Base-by-base conservation (phyloP, 2,113 vertebrate genomes). In the Herpailurus yagouaroundi region DNA sequence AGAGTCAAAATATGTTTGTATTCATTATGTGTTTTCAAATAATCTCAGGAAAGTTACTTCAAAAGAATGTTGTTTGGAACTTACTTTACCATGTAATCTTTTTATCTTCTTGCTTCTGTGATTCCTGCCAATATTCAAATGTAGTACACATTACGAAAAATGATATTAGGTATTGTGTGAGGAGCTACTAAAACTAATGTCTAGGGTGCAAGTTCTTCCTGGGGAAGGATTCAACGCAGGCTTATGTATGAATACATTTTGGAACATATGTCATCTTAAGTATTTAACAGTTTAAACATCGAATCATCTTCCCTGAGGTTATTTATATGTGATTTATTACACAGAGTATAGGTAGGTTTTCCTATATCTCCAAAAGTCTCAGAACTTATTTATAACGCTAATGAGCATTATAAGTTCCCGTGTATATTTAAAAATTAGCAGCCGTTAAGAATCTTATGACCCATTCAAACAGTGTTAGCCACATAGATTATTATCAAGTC, bases 401-500 rank as follows among this genome's bases (percentile, higher is more conserved):
- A 79, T 69, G 25, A 64, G 19, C 95, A 84, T 77, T n/a, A 31
- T 55, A 79, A 86, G 36, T 79, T 87, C n/a, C 25, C 48, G 31
- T 4, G 1, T 69, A 4, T 83, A 81, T 68, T 94, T 95, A 80
- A 97, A 97, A 91, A 19, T 41, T 71, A 90, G 55, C 48, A 85
- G 74, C 94, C 50, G 66, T 94, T 98, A 92, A 87, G 60, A 96
- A n/a, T 92, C 14, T 88, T 93, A 81, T 33, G 48, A 97, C n/a
- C 80, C 19, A 69, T 82, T 13, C 25, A 89, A 60, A n/a, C 36
- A 93, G 87, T 69, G 7, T 80, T n/a, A 93, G 55, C 48, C 63
- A 31, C 29, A 79, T 91, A 90, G 50, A 86, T 89, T 50, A 82
- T 38, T 83, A 15, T 69, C 21, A 3, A 13, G 66, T 69, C 85